A percentile compares a stretch with the other conserved stretches of the same genome.
phyloP scores from a whole-genome alignment of 2,888 invertebrate genomes.

The Saturnia japonica region DNA sequence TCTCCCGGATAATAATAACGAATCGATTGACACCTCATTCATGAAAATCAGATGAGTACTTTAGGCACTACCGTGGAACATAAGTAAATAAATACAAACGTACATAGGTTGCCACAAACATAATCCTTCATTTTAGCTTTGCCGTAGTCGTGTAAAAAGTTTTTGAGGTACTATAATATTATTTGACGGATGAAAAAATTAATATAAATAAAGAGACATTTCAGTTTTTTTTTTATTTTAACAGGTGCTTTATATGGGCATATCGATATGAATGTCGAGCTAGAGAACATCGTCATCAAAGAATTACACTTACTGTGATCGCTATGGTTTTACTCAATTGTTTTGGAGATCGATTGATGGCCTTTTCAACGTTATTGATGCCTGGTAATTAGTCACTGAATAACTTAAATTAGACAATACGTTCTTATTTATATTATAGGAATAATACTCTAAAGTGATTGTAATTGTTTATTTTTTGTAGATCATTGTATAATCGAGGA shows the following conservation, averaged over 20 bases:
- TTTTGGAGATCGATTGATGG: slow-evolving; percentile 47
- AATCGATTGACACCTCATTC: no score
- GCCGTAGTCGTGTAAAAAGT: no score
- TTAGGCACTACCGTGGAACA: no score
- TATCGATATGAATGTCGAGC: slow-evolving; percentile 68
- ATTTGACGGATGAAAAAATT: not conserved
- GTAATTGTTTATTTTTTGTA: not conserved
- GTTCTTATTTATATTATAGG: not conserved
- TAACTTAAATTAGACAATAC: not conserved
- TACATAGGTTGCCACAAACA: no score
- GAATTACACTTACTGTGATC: slow-evolving; percentile 58
- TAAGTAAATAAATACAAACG: no score
- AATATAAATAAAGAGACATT: not conserved
- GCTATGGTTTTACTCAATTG: slow-evolving; percentile 46
- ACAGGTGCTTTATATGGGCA: slow-evolving; percentile 69
- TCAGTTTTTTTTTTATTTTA: not conserved
- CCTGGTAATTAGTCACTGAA: slow-evolving; percentile 43
- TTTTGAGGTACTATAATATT: not conserved
- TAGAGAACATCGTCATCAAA: slow-evolving; percentile 52
- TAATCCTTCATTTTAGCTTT: no score
- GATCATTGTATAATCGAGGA: not conserved
- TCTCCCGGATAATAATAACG: no score
- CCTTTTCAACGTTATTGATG: slow-evolving; percentile 54
- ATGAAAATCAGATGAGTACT: no score
- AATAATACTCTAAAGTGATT: not conserved